Evolutionary conservation across 1,140 invertebrate species (phyloP), one percentile per base, ranked within the genome.

Genomic region (Megalopta genalis): DNA sequence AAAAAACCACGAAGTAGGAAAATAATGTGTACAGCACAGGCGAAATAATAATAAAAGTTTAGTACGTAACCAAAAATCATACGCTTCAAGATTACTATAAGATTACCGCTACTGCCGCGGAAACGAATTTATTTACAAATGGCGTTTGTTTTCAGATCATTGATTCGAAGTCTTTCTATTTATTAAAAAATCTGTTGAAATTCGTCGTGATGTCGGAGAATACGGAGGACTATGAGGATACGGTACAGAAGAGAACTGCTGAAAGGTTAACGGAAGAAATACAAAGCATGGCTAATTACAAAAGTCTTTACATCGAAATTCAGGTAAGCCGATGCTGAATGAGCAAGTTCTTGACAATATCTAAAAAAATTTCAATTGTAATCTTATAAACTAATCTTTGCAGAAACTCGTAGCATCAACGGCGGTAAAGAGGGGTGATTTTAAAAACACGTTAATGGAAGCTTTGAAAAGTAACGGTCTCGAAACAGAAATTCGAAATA

Each of bases 401-500:
- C 82, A 97, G 96, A 96, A 94, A 94, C 91, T 97, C 68, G 96
- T 96, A 57, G 95, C 96, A 52, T 96, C 95, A 27, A 92, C 95
- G 67, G 94, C 91, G 76, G 96, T 97, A 14, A 95, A 94, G 87
- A 95, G 95, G 81, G 94, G 96, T 64, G 95, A 97, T 89, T 97
- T 98, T 87, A 96, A 96, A 91, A 94, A 95, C 82, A 95, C 95
- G 0, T 91, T 98, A 70, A 93, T 96, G 77, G 94, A 95, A 73
- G 95, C 95, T 23, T 95, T 98, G 89, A 96, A 95, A 91, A 93
- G 94, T 73, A 95, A 95, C 80, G 96, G 96, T 52, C 93, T 97
- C 75, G 96, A 97, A 90, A 96, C 95, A 16, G 95, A 97, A 89
- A 93, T 97, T 59, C 94, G 96, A 83, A 98, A 98, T 85, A 96